Conservation (phyloP, 1,140 invertebrate species). For the Caenorhabditis tropicalis region DNA sequence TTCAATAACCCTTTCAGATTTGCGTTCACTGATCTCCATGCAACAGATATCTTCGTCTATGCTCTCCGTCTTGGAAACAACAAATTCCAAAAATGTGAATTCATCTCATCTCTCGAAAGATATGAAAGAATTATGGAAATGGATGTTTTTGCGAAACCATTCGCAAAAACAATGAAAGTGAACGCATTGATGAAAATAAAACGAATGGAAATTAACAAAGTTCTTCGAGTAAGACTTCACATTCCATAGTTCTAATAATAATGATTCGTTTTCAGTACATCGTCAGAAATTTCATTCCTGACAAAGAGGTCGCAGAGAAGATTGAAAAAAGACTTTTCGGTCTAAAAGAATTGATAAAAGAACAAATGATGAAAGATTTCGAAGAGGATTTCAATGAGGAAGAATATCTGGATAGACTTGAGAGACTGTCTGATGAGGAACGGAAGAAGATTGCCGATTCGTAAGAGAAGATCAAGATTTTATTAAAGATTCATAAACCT, state of each 20-base stretch:
- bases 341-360: not conserved
- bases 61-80: constrained; percentile 26
- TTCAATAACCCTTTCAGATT: constrained; percentile 11
- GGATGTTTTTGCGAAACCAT: constrained; percentile 10
- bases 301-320: not conserved
- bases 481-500: not conserved
- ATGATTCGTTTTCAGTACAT: not conserved
- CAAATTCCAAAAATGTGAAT: not conserved
- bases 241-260: no score
- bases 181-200: constrained; percentile 22
- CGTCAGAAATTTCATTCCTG: not conserved
- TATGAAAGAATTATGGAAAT: not conserved
- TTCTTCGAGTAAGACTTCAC: not conserved
- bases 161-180: constrained; percentile 32
- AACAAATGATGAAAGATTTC: not conserved
- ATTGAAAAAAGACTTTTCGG: not conserved
- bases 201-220: not conserved
- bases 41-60: constrained; percentile 56
- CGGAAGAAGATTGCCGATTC: not conserved
- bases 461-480: not conserved
- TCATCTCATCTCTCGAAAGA: not conserved
- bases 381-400: not conserved
- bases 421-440: not conserved
- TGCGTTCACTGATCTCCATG: constrained; percentile 53
- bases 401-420: not conserved